phyloP scores from a whole-genome alignment of 2,113 vertebrate species.

The Montifringilla adamsi region DNA sequence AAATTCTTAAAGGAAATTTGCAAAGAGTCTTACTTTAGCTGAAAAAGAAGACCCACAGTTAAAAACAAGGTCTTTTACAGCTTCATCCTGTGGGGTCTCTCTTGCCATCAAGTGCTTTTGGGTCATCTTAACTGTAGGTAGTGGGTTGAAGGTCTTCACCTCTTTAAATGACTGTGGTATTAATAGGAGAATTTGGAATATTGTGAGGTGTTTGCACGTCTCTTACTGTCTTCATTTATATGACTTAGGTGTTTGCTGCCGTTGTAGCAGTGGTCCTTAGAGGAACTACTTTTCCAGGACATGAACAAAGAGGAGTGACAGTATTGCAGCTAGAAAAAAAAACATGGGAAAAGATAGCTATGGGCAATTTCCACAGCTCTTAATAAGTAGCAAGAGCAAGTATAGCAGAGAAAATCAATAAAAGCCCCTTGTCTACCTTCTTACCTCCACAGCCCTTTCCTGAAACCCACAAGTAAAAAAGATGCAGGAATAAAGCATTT shows the following conservation, averaged over 20 bases:
- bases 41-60: background rate
- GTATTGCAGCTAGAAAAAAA: conserved; percentile 11
- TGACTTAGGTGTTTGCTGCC: background rate
- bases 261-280: background rate
- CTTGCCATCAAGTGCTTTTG: background rate
- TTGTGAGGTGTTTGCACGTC: background rate
- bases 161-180: background rate
- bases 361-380: conserved; percentile 27
- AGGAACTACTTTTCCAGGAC: conserved; percentile 21
- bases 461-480: conserved; percentile 4
- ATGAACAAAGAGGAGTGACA: background rate
- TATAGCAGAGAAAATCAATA: conserved; percentile 39
- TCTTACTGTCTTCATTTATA: conserved; percentile 6
- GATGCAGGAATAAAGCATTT: background rate
- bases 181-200: background rate
- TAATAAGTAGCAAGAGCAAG: conserved; percentile 12
- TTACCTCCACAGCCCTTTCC: background rate
- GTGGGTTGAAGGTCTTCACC: background rate
- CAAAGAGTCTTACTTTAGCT: background rate
- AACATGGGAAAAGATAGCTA: conserved; percentile 1
- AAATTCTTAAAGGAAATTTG: background rate
- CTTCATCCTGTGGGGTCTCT: background rate
- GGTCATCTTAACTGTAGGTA: background rate
- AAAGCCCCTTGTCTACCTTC: background rate
- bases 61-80: background rate